Conservation (phyloP, 2,888 invertebrate species). For the Drosophila gaucha region DNA sequence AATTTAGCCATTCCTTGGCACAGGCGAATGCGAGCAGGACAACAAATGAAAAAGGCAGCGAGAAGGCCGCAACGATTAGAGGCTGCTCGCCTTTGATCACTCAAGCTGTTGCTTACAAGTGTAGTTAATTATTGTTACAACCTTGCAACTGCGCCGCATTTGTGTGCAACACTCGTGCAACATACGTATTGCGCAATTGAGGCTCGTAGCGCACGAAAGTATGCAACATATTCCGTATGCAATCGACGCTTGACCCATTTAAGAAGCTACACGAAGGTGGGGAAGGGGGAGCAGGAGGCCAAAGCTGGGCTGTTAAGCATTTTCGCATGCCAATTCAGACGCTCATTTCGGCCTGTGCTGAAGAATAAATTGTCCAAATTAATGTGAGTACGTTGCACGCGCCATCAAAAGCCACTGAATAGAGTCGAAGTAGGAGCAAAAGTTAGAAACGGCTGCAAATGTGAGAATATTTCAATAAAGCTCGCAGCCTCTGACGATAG, state of each 20-base stretch:
- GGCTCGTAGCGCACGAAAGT: slow-evolving; percentile 25
- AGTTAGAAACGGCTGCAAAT: slow-evolving; percentile 15
- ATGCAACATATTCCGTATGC: slow-evolving; percentile 50
- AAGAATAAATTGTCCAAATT: slow-evolving; percentile 72
- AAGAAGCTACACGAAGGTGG: background rate
- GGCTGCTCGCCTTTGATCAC: background rate
- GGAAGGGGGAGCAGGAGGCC: background rate
- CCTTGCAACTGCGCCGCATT: slow-evolving; percentile 1
- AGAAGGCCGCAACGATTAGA: background rate
- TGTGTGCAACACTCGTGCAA: slow-evolving; percentile 54
- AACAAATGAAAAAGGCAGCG: background rate
- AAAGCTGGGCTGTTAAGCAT: slow-evolving; percentile 5
- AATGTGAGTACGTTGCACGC: slow-evolving; percentile 61
- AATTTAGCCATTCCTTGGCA: background rate
- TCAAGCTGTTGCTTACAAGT: slow-evolving; percentile 28
- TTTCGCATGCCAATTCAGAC: slow-evolving; percentile 15
- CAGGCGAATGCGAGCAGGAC: slow-evolving; percentile 1
- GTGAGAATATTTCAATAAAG: slow-evolving; percentile 56
- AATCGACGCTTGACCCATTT: slow-evolving; percentile 52
- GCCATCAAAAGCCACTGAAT: slow-evolving; percentile 20
- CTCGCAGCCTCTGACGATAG: slow-evolving; percentile 19
- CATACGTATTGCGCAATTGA: slow-evolving; percentile 55
- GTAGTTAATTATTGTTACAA: slow-evolving; percentile 36
- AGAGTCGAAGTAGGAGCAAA: background rate
- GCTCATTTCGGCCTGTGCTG: slow-evolving; percentile 3